Base-by-base conservation (phyloP, 2,797 vertebrate genomes). In the Lagorchestes hirsutus region DNA sequence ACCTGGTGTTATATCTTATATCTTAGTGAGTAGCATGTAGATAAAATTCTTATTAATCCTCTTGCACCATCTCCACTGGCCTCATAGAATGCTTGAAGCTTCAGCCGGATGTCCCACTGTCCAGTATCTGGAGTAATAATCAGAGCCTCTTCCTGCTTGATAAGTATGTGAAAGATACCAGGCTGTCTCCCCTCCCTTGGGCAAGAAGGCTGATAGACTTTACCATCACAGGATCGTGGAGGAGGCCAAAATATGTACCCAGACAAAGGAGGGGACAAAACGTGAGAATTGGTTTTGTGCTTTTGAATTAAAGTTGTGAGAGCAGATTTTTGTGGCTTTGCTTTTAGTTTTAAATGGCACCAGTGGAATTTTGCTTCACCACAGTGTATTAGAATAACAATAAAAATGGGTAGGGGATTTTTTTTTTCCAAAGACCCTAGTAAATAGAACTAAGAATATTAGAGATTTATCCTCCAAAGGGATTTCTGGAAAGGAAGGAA, bases 291-390 rank as follows among this genome's bases (percentile, higher is more conserved):
- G 91, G 67, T 97, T 95, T 96, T 67, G 91, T 74, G 27, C 91
- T 97, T 93, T 93, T 92, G 96, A 97, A 97, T 97, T 97, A 94
- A 94, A 92, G 94, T 95, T 28, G 74, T 95, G 57, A 91, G 58
- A 90, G 96, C 92, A 93, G 82, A 97, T 98, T 97, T 96, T 98
- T 98, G 97, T 97, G 97, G 98, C 90, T 97, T 97, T 97, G 96
- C 97, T 98, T 98, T 97, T 97, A 96, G 98, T 96, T 97, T 97
- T 95, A 94, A 98, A 97, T 95, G 96, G 57, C 92, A 97, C 96
- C 92, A 92, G 62, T 97, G 97, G 96, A 97, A 96, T 96, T 92
- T 95, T 97, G 93, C 92, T 95, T 96, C 92, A 92, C 96, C 97
- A 93, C 95, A 97, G 8, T 62, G 54, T 93, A 93, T 97, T 97